Evolutionary conservation across 2,888 invertebrate species (phyloP), one percentile per base, ranked within the genome.

Genomic region (Tenthredo mesomela): DNA sequence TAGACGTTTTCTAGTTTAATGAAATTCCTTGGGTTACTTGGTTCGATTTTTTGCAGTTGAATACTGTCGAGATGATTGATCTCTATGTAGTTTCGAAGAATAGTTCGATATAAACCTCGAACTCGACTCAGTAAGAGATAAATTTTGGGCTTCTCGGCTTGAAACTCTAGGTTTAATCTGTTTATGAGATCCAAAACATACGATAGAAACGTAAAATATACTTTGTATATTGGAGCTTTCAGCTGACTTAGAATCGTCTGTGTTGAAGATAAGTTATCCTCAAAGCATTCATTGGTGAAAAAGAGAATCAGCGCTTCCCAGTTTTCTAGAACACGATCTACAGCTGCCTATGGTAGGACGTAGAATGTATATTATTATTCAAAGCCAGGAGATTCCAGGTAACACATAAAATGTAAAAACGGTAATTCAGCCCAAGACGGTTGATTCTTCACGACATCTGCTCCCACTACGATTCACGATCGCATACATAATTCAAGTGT

Each of bases 71-170:
- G 82, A 61, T 73, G 70, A 73, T 82, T 29, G 80, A 80, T 67
- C 80, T 73, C 82, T 78, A 84, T 29, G 70, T 50, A 85, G 40
- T 82, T 85, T 29, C 82, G 71, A 61, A 85, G 82, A 40, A 82
- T 82, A 25, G 61, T 82, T 10, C 85, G 61, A 73, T 85, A 85
- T 15, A 85, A 73, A 61, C 65, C 61, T 65, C 82, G 61, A 6
- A 85, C 85, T 43, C 75, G 82, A 61, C 15, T 82, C 18, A 85
- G 61, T 1, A 85, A n/a, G 5, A 85, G 25, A 6, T 85, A 73
- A 29, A 85, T 61, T 40, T 82, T 85, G 2, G 85, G 85, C n/a
- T 85, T 85, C 25, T 85, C 82, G 21, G 82, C 82, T 85, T 85
- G 85, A 85, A 85, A 82, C 73, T 85, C 85, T 82, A 82, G 21